Evolutionary conservation across 2,113 vertebrate genomes (phyloP).

Genomic region (Elaphurus davidianus): DNA sequence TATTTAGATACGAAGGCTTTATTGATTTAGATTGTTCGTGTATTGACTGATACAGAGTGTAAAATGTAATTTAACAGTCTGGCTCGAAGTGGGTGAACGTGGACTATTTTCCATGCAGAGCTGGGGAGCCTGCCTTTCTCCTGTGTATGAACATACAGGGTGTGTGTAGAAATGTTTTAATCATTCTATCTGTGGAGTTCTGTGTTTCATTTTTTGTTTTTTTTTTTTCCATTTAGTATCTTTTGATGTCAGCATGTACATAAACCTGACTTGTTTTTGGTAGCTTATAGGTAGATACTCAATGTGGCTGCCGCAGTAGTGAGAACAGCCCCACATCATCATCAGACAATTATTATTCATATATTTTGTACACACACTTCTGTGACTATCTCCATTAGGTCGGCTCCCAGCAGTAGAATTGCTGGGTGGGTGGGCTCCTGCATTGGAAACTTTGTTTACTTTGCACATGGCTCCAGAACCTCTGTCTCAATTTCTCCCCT

Average conservation of each 20-base stretch:
- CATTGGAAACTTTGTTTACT: not conserved
- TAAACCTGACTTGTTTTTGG: not conserved
- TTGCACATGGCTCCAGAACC: not conserved
- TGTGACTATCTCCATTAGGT: fast-evolving
- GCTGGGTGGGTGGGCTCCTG: no score
- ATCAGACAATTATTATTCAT: fast-evolving
- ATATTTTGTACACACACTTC: not conserved
- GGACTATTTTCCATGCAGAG: fast-evolving
- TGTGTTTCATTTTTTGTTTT: not conserved
- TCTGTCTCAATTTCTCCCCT: fast-evolving
- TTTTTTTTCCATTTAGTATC: not conserved
- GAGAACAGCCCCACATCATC: not conserved
- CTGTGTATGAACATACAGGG: not conserved
- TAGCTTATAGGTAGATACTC: not conserved
- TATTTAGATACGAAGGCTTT: not conserved
- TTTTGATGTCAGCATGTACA: not conserved
- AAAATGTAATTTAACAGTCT: no score
- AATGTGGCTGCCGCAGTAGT: not conserved
- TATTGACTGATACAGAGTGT: not conserved
- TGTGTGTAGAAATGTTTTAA: fast-evolving
- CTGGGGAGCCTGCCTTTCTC: not conserved
- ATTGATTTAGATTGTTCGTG: not conserved
- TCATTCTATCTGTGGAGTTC: not conserved
- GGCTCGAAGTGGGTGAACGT: fast-evolving
- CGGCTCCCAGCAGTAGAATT: not conserved